Conservation (phyloP, 1,140 invertebrate species). For the Physella acuta region DNA sequence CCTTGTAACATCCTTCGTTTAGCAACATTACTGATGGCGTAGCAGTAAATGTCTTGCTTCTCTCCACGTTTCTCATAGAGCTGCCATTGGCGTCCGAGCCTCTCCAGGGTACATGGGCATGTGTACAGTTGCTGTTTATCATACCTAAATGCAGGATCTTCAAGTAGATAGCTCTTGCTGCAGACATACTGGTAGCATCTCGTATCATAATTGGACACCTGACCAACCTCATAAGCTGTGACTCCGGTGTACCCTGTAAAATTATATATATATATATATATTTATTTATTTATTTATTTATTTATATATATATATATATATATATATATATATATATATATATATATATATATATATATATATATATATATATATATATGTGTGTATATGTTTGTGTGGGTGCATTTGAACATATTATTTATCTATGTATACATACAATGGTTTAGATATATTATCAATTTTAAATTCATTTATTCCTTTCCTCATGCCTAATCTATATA, state of each 20-base stretch:
- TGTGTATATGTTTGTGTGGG: background rate
- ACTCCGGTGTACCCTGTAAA: slow-evolving; percentile 2
- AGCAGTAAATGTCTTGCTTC: background rate
- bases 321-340: background rate
- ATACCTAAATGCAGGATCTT: background rate
- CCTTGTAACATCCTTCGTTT: background rate
- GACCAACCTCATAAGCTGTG: background rate
- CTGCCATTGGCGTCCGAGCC: slow-evolving; percentile 2
- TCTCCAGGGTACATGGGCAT: background rate
- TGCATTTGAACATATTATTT: background rate
- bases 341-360: background rate
- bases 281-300: too few species aligned
- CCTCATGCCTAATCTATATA: too few species aligned
- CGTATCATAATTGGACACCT: too few species aligned
- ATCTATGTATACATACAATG: too few species aligned
- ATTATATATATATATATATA: too few species aligned
- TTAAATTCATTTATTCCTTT: too few species aligned
- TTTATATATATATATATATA: slow-evolving; percentile 1
- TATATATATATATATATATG: background rate
- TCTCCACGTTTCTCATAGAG: background rate
- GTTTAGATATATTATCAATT: too few species aligned
- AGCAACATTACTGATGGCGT: background rate
- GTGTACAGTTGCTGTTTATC: background rate
- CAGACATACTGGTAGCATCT: background rate
- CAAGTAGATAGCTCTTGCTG: background rate